Evolutionary conservation across 2,797 vertebrate species (phyloP).

Genomic region (Apogon talboti): DNA sequence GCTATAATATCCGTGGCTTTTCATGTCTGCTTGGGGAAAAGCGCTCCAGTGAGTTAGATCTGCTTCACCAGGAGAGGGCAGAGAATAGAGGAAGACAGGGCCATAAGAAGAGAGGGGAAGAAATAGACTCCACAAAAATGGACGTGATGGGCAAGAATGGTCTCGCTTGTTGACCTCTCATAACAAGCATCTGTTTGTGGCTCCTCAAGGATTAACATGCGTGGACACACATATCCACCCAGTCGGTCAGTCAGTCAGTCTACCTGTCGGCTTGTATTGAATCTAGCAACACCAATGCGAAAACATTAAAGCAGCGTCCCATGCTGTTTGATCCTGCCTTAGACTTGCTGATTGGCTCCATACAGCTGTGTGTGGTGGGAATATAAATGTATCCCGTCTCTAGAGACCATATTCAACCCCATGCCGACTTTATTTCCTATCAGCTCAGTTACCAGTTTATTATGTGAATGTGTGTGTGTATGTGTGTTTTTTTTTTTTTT

Average conservation of each 20-base stretch:
- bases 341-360: constrained; percentile 47
- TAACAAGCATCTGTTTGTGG: constrained; percentile 37
- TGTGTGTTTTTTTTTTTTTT: neutral
- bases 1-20: constrained; percentile 73
- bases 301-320: constrained; percentile 62
- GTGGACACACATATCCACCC: constrained; percentile 2
- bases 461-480: constrained; percentile 8
- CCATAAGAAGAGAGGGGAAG: constrained; percentile 1
- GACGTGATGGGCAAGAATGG: constrained; percentile 24
- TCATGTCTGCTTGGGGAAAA: constrained; percentile 61
- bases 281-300: constrained; percentile 52
- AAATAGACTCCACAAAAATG: neutral
- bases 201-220: constrained; percentile 10
- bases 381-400: constrained; percentile 54
- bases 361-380: constrained; percentile 53
- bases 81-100: constrained; percentile 31
- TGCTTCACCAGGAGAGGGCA: constrained; percentile 43
- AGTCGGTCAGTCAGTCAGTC: neutral
- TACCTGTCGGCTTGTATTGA: constrained; percentile 46
- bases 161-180: constrained; percentile 35
- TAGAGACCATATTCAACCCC: constrained; percentile 33
- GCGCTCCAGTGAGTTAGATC: constrained; percentile 63
- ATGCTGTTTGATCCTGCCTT: constrained; percentile 68
- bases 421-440: constrained; percentile 23
- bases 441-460: constrained; percentile 14